A percentile compares a stretch with the other conserved stretches of the same genome.
Evolutionary conservation across 2,113 vertebrate species (phyloP).

Genomic region (Mirza zaza): DNA sequence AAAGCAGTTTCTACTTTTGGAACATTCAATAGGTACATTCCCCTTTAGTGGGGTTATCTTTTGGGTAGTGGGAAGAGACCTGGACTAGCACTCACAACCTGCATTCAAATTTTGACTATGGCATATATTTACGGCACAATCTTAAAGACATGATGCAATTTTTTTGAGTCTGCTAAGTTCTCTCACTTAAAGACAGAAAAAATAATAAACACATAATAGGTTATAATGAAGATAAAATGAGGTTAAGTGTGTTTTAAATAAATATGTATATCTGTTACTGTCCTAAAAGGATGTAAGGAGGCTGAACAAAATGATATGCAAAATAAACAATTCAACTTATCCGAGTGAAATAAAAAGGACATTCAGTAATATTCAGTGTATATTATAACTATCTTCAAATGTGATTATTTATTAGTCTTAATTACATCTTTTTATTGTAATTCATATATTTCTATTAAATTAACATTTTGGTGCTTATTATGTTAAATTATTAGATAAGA

Average conservation of each 20-base stretch:
- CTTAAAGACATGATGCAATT: background rate
- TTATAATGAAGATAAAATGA: background rate
- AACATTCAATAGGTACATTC: background rate
- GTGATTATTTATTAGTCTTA: background rate
- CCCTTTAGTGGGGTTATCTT: background rate
- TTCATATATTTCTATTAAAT: background rate
- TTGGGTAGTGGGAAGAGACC: background rate
- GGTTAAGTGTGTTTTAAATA: background rate
- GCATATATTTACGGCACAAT: background rate
- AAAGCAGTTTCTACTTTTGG: conserved; percentile 26
- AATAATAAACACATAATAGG: background rate
- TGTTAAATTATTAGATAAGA: background rate
- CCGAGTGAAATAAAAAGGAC: background rate
- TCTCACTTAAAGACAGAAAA: background rate
- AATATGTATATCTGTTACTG: background rate
- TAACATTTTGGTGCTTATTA: background rate
- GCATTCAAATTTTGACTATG: background rate
- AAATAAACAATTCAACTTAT: background rate
- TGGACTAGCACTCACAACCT: background rate
- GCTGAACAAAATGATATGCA: background rate
- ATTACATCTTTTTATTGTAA: background rate
- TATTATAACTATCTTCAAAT: background rate
- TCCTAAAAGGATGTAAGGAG: background rate
- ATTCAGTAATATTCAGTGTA: background rate
- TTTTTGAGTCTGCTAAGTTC: background rate